Evolutionary conservation across 2,888 invertebrate species (phyloP).

Genomic region (Monoplex corrugatus): DNA sequence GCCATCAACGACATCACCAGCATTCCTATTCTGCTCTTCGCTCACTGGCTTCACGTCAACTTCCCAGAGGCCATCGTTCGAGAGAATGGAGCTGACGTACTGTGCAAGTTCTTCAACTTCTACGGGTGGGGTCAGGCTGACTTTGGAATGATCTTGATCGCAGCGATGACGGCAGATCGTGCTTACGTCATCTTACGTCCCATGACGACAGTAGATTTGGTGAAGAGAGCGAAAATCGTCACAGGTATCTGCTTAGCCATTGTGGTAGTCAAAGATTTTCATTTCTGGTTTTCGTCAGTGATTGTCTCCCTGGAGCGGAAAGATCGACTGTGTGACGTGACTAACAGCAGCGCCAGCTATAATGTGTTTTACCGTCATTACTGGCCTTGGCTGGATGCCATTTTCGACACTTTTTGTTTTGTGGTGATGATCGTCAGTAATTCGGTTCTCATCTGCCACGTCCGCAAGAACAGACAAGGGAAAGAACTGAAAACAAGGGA

Average conservation of each 20-base stretch:
- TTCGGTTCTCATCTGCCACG: conserved; percentile 63
- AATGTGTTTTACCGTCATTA: background rate
- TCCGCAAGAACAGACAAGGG: conserved; percentile 46
- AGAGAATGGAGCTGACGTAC: conserved; percentile 60
- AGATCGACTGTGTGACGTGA: conserved; percentile 54
- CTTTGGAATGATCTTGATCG: conserved; percentile 67
- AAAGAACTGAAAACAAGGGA: background rate
- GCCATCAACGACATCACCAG: conserved; percentile 67
- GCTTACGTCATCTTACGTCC: conserved; percentile 70
- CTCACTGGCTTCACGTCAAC: conserved; percentile 72
- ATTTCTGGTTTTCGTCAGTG: conserved; percentile 54
- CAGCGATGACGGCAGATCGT: conserved; percentile 70
- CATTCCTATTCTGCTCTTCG: conserved; percentile 63
- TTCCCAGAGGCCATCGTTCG: conserved; percentile 63
- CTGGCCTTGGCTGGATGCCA: conserved; percentile 70
- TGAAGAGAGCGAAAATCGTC: conserved; percentile 59
- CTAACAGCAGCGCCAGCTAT: background rate
- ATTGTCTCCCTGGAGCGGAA: conserved; percentile 48
- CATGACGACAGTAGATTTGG: conserved; percentile 61
- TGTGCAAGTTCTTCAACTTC: conserved; percentile 74
- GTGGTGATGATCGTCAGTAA: conserved; percentile 66
- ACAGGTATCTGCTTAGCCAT: conserved; percentile 26
- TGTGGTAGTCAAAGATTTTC: conserved; percentile 54
- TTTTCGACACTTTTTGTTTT: conserved; percentile 64
- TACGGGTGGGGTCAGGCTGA: conserved; percentile 72